Percentiles rank a stretch among this genome's conserved stretches.
Conservation (phyloP, 2,113 vertebrate genomes). For the Mesembrinibis cayennensis region DNA sequence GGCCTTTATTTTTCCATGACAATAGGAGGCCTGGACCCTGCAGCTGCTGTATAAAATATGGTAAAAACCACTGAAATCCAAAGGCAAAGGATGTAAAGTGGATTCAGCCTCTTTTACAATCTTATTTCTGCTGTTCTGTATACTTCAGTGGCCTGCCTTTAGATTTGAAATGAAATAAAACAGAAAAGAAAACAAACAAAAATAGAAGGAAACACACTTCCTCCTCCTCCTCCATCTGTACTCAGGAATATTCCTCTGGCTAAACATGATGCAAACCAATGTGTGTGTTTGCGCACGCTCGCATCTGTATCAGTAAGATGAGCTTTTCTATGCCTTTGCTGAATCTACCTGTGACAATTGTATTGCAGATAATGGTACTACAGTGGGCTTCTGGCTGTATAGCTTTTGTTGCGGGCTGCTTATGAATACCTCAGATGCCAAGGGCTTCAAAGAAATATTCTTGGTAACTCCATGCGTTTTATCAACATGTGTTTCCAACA, state of each 20-base stretch:
- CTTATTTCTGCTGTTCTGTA: conserved; percentile 30
- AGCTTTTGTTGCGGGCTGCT: not conserved
- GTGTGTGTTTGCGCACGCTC: accelerated
- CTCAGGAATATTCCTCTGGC: not conserved
- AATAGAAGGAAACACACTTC: not conserved
- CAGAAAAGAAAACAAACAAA: not conserved
- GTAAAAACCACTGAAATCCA: not conserved
- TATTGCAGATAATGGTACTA: not conserved
- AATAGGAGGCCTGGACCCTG: conserved; percentile 67
- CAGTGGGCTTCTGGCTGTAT: not conserved
- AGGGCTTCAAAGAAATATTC: conserved; percentile 28
- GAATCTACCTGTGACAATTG: not conserved
- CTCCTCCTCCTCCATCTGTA: not conserved
- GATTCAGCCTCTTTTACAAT: conserved; percentile 38
- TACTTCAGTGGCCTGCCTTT: not conserved
- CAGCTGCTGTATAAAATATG: conserved; percentile 62
- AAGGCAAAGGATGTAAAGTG: conserved; percentile 56
- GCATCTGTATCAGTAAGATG: not conserved
- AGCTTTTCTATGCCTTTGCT: not conserved
- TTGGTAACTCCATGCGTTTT: not conserved
- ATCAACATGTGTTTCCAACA: conserved; percentile 13
- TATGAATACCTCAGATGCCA: not conserved
- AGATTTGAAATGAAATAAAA: not conserved
- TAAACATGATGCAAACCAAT: not conserved
- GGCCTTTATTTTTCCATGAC: conserved; percentile 60